phyloP scores from a whole-genome alignment of 2,888 invertebrate species.

The Gnatocerus cornutus region DNA sequence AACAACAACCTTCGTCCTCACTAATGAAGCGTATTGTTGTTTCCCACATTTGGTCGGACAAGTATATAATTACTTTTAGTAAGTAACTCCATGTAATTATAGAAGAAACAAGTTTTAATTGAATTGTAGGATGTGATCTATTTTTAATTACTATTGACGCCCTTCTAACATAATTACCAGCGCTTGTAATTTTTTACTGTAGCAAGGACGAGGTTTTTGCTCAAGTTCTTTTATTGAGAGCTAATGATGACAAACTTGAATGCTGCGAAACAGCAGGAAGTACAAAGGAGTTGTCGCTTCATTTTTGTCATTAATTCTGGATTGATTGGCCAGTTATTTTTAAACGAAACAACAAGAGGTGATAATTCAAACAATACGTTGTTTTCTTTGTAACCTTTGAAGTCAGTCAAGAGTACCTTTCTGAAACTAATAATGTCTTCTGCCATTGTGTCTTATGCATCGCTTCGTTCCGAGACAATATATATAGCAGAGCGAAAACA shows the following conservation, averaged over 20 bases:
- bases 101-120: background rate
- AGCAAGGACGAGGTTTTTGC: background rate
- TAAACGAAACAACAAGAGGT: background rate
- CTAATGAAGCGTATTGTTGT: constrained; percentile 1
- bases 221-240: background rate
- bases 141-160: constrained; percentile 9
- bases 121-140: constrained; percentile 11
- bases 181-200: background rate
- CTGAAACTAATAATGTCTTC: constrained; percentile 39
- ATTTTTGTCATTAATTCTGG: no score
- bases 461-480: constrained; percentile 29
- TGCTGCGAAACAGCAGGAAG: background rate
- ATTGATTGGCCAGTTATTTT: background rate
- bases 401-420: constrained; percentile 12
- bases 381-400: background rate
- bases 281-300: no score
- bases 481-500: constrained; percentile 34
- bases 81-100: constrained; percentile 1
- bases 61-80: background rate
- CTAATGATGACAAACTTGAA: constrained; percentile 1
- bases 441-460: constrained; percentile 21
- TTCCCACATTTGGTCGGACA: constrained; percentile 10
- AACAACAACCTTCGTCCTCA: background rate
- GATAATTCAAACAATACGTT: background rate
- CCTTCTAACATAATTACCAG: constrained; percentile 3